Conservation (phyloP, 2,888 invertebrate genomes). For the Eupithecia dodoneata region DNA sequence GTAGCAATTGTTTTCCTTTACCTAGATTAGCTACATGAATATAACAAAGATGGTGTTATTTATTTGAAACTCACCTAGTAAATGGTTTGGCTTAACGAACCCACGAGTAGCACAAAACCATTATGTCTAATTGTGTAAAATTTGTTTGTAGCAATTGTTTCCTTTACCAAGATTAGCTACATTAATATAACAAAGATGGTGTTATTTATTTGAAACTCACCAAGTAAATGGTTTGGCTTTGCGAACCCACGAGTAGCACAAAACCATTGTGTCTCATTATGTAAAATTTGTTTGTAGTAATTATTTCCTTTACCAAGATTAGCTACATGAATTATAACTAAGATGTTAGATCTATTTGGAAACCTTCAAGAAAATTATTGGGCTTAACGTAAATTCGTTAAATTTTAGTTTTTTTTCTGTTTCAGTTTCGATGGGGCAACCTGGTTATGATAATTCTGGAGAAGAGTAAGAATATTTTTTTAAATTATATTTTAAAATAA, state of each 20-base stretch:
- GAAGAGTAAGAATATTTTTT: conserved; percentile 13
- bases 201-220: background rate
- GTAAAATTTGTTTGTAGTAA: no score
- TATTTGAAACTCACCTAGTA: no score
- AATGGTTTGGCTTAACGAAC: background rate
- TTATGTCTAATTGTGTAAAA: background rate
- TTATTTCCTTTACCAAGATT: no score
- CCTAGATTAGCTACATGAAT: no score
- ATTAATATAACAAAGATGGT: background rate
- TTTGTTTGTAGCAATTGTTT: background rate
- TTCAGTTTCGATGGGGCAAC: conserved; percentile 22
- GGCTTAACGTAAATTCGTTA: background rate
- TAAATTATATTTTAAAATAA: background rate
- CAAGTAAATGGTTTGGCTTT: no score
- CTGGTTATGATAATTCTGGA: background rate
- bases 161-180: background rate
- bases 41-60: no score
- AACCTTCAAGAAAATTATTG: background rate
- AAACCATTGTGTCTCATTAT: no score
- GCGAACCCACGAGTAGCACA: no score
- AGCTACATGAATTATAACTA: no score
- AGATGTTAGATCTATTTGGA: no score
- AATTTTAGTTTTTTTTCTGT: background rate
- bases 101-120: background rate
- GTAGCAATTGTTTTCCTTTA: no score